Conservation (phyloP, 23 tunicate species). For the Styela clava region DNA sequence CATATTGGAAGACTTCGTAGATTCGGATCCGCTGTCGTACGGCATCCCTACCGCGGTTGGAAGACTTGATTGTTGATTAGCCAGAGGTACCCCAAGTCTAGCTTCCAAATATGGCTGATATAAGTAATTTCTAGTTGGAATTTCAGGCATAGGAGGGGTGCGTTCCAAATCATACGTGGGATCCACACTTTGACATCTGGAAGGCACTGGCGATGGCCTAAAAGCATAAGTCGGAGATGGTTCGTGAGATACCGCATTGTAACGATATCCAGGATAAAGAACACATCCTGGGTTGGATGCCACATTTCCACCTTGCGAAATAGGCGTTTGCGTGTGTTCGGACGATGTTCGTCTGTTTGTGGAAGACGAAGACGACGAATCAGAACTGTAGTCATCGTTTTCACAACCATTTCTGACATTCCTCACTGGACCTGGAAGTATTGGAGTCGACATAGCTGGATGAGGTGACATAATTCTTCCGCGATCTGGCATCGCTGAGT, state of each 20-base stretch:
- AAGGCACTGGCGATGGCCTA: slow-evolving; percentile 1
- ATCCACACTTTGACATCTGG: slow-evolving; percentile 28
- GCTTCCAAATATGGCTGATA: slow-evolving; percentile 16
- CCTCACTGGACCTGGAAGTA: neutral
- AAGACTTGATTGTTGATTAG: neutral
- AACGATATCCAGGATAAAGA: neutral
- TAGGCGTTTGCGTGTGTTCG: neutral
- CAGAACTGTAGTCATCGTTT: neutral
- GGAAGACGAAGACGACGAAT: neutral
- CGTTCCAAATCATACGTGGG: neutral
- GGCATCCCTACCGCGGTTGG: slow-evolving; percentile 17
- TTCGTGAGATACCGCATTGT: slow-evolving; percentile 8
- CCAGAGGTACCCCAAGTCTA: neutral
- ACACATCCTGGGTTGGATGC: neutral
- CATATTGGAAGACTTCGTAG: slow-evolving; percentile 31
- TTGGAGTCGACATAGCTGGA: neutral
- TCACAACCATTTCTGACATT: neutral
- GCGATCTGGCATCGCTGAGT: neutral
- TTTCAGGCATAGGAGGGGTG: neutral
- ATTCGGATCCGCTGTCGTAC: slow-evolving; percentile 74
- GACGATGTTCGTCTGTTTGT: neutral
- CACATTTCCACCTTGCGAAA: neutral
- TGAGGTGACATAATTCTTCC: neutral
- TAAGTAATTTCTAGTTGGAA: slow-evolving; percentile 2
- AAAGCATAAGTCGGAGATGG: neutral